Conservation (phyloP, 1,140 invertebrate genomes). For the Drosophila bocqueti region DNA sequence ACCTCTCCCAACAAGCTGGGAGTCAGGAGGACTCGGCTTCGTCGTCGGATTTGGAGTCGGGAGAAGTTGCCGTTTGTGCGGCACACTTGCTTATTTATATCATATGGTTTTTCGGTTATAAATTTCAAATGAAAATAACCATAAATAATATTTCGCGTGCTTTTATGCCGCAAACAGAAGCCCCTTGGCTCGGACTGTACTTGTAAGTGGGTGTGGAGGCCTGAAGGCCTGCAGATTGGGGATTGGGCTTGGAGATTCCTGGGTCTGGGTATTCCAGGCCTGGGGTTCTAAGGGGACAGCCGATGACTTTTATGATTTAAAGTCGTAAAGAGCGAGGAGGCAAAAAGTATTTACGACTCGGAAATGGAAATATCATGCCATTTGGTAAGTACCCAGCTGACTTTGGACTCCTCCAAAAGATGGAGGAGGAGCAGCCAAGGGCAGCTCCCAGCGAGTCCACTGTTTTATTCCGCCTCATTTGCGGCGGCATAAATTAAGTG, state of each 20-base stretch:
- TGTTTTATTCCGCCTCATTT: slow-evolving; percentile 76
- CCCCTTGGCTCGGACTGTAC: slow-evolving; percentile 31
- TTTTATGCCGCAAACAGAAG: slow-evolving; percentile 71
- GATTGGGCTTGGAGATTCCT: neutral
- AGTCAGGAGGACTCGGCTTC: neutral
- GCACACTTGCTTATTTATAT: slow-evolving; percentile 66
- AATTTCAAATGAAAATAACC: slow-evolving; percentile 78
- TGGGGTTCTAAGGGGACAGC: slow-evolving; percentile 42
- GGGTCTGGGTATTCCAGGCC: neutral
- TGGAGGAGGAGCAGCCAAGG: neutral
- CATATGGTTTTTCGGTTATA: slow-evolving; percentile 75
- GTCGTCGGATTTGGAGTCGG: slow-evolving; percentile 3
- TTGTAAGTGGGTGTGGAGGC: slow-evolving; percentile 25
- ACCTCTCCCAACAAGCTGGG: slow-evolving; percentile 13
- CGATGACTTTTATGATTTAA: slow-evolving; percentile 79
- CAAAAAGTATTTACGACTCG: slow-evolving; percentile 76
- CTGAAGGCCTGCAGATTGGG: neutral
- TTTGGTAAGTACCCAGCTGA: slow-evolving; percentile 63
- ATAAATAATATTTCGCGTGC: slow-evolving; percentile 79
- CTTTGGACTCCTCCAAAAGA: slow-evolving; percentile 23
- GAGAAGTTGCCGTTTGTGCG: slow-evolving; percentile 34
- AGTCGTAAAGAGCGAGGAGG: slow-evolving; percentile 67
- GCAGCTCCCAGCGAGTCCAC: slow-evolving; percentile 25
- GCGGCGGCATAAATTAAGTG: slow-evolving; percentile 78
- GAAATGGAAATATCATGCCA: slow-evolving; percentile 74